Conservation (phyloP, 2,888 invertebrate species). For the Sarcophaga carnaria region DNA sequence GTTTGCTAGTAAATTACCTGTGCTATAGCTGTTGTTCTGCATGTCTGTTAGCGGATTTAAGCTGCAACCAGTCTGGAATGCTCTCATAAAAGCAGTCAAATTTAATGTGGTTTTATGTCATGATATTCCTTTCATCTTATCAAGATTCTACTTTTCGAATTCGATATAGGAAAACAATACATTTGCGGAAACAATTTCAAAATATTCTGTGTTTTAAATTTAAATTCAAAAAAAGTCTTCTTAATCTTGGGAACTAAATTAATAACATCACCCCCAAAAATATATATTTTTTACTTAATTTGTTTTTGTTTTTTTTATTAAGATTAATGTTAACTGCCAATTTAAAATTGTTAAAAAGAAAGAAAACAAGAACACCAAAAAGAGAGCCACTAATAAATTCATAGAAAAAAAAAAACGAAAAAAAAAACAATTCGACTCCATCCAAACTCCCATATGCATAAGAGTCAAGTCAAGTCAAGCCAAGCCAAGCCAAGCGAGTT, state of each 20-base stretch:
- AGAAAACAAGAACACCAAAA: slow-evolving; percentile 25
- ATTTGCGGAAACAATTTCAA: background rate
- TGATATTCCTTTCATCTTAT: no score
- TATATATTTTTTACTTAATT: background rate
- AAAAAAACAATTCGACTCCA: background rate
- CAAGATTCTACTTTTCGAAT: background rate
- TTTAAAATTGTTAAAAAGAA: slow-evolving; percentile 55
- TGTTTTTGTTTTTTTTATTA: slow-evolving; percentile 40
- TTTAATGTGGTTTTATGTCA: no score
- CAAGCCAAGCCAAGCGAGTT: slow-evolving; percentile 50
- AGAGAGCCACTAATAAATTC: background rate
- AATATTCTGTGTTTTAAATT: background rate
- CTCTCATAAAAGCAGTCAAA: no score
- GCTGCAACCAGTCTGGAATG: no score
- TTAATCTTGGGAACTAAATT: background rate
- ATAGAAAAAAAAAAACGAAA: background rate
- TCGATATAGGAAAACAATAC: background rate
- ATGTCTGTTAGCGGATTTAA: no score
- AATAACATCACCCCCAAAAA: background rate
- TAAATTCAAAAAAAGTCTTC: background rate
- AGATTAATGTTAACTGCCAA: slow-evolving; percentile 68
- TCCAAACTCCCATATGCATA: slow-evolving; percentile 45
- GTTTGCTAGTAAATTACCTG: no score
- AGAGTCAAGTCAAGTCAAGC: background rate
- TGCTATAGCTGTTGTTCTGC: no score